These are phyloP conservation scores for Gymnobelideus leadbeateri DNA, from an alignment of 2,113 vertebrate genomes.

Conservation along the genomic window DNA sequence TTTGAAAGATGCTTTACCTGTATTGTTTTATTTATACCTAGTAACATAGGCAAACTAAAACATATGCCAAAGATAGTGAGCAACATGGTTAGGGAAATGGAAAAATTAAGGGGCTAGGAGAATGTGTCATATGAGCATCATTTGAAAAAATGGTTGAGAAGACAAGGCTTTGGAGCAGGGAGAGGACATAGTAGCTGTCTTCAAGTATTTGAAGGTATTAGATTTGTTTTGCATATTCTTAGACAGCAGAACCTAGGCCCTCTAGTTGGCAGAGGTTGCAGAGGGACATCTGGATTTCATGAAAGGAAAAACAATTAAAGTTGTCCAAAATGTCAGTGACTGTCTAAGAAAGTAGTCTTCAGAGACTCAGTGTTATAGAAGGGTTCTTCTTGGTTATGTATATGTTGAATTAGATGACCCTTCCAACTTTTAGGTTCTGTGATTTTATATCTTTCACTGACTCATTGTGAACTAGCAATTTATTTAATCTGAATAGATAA, in stretches of 20 bases:
- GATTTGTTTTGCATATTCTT: background rate
- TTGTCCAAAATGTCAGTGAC: background rate
- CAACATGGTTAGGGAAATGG: background rate
- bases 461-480: background rate
- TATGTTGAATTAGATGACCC: background rate
- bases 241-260: background rate
- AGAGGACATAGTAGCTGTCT: background rate
- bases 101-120: background rate
- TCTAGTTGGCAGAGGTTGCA: background rate
- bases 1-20: background rate
- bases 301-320: background rate
- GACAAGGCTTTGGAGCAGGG: background rate
- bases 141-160: background rate
- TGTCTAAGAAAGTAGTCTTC: background rate
- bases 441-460: background rate
- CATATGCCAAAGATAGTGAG: background rate
- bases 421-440: background rate
- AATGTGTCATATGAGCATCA: background rate
- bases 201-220: background rate
- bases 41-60: background rate
- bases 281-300: background rate
- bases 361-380: background rate
- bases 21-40: background rate
- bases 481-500: conserved; percentile 15
- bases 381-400: background rate